Evolutionary conservation across 2,113 vertebrate species (phyloP).

Genomic region (Otus sunia): DNA sequence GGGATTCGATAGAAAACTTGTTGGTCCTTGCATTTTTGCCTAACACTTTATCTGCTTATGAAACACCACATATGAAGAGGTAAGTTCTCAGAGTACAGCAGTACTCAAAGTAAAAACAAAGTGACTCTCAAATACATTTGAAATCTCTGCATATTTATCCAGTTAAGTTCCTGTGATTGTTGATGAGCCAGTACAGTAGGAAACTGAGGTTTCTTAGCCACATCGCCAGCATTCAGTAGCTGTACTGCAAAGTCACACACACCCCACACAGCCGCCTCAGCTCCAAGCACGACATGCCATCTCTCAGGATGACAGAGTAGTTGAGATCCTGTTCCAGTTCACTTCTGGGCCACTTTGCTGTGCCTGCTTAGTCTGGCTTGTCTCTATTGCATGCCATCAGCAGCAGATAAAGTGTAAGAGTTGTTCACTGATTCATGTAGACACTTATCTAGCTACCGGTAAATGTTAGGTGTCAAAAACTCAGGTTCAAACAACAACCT

Average conservation of each 20-base stretch:
- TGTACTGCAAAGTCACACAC: neutral
- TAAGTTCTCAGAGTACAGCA: neutral
- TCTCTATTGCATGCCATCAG: neutral
- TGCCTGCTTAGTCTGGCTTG: neutral
- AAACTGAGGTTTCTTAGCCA: neutral
- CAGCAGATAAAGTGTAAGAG: neutral
- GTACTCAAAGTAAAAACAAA: neutral
- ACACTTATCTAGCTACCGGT: neutral
- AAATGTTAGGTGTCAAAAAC: neutral
- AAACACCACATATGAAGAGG: neutral
- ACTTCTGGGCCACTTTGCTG: neutral
- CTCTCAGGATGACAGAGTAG: neutral
- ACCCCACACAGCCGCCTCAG: neutral
- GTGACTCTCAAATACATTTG: neutral
- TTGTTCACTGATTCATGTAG: neutral
- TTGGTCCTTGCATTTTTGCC: neutral
- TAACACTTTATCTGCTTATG: neutral
- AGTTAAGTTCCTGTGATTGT: neutral
- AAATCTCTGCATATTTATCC: neutral
- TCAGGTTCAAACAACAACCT: neutral
- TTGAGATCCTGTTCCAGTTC: neutral
- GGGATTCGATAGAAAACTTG: neutral
- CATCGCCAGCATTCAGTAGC: accelerated
- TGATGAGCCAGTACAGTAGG: neutral
- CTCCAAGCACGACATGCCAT: accelerated